Evolutionary conservation across 1,140 invertebrate genomes (phyloP).

Genomic region (Colletes latitarsis): DNA sequence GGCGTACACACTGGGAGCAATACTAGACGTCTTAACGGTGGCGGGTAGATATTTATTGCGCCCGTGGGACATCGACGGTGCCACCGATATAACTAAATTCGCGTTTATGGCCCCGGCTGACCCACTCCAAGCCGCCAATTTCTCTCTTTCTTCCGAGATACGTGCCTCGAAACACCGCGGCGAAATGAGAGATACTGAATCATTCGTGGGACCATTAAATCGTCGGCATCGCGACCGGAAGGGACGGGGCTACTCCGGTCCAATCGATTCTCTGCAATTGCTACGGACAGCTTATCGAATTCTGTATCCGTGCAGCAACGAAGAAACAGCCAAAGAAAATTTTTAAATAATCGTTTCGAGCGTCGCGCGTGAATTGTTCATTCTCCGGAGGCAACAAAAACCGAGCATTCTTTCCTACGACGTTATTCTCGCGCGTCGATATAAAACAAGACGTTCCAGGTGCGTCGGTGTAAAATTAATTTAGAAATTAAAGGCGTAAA

Average conservation of each 20-base stretch:
- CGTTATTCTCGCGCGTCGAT: background rate
- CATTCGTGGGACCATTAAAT: conserved; percentile 59
- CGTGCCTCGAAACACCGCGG: background rate
- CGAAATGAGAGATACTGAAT: conserved; percentile 36
- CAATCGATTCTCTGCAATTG: conserved; percentile 35
- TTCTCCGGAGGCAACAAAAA: too few species aligned
- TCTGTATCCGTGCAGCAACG: background rate
- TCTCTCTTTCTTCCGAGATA: conserved; percentile 47
- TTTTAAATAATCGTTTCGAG: too few species aligned
- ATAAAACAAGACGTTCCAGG: background rate
- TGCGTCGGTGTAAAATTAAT: conserved; percentile 36
- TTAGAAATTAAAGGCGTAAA: conserved; percentile 32
- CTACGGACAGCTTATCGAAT: background rate
- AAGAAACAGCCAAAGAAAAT: too few species aligned
- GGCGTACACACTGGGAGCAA: conserved; percentile 51
- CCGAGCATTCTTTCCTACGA: too few species aligned
- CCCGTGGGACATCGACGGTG: conserved; percentile 63
- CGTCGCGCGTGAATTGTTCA: too few species aligned
- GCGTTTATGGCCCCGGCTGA: conserved; percentile 68
- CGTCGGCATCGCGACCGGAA: conserved; percentile 29
- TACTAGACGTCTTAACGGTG: conserved; percentile 68
- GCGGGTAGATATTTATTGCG: conserved; percentile 72
- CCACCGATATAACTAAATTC: conserved; percentile 75
- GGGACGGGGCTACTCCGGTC: background rate
- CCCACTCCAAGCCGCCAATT: conserved; percentile 34